Base-by-base conservation (phyloP, 2,797 vertebrate species). In the Eptatretus atami region DNA sequence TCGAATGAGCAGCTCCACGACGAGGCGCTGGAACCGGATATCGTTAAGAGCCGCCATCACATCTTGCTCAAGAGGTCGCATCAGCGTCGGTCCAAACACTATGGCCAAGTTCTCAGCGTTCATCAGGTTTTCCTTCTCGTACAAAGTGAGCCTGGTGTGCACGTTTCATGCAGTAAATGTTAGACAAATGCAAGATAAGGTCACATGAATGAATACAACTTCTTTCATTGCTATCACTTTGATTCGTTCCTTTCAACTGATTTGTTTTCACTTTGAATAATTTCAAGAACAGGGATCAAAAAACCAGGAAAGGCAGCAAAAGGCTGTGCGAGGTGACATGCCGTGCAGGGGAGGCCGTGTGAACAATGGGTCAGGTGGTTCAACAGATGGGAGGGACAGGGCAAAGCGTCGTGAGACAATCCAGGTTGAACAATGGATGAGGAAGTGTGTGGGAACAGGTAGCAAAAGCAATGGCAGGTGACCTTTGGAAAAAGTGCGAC, bases 1-100 rank as follows among this genome's bases (percentile, higher is more conserved):
- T 74, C 93, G 93, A 73, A 98, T 98, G 71, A 98, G 86, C 71
- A 79, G 77, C 77, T 98, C 92, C 74, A 98, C 90, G 78, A 98
- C 87, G 73, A 92, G 88, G 73, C 92, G 83, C 77, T 98, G 92
- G 74, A 90, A 83, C 69, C 90, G 84, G 74, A 98, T 86, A 74
- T 98, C 88, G 2, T 95, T 98, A 71, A 98, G 72, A 0, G 86
- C 83, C 0, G 84, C 84, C 76, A 94, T 83, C 19, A 86, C 85
- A 3, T 96, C 92, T 66, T 80, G 78, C 72, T 88, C 76, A 0
- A 87, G 85, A 0, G 82, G 81, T 1, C 85, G 79, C 92, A 98
- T 94, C 4, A 98, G 80, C 60, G 92, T 98, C 64, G 92, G 92
- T 57, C 88, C 88, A 15, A 94, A 98, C 57, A 98, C 78, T 2